A percentile compares a stretch with the other conserved stretches of the same genome.
Conservation (phyloP, 1,140 invertebrate genomes). For the Batillaria attramentaria region DNA sequence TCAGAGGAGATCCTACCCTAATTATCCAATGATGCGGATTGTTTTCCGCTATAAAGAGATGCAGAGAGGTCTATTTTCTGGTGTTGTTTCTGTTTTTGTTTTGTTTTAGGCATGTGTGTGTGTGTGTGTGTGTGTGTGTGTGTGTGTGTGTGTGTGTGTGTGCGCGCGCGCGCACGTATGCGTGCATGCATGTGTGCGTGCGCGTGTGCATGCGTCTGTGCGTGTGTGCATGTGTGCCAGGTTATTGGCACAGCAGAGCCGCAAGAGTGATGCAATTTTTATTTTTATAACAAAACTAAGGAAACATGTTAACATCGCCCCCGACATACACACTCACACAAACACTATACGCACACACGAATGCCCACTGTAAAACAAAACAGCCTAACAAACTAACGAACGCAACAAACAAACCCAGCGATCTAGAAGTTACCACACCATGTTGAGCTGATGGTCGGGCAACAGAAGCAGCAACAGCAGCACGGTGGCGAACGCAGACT, state of each 20-base stretch:
- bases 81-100: background rate
- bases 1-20: too few relatives aligned
- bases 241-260: too few relatives aligned
- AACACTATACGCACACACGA: background rate
- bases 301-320: too few relatives aligned
- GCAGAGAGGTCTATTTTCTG: background rate
- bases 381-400: background rate
- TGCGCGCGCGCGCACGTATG: too few relatives aligned
- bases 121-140: slow-evolving; percentile 15
- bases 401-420: background rate
- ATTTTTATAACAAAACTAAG: too few relatives aligned
- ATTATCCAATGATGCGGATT: too few relatives aligned
- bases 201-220: background rate
- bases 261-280: too few relatives aligned
- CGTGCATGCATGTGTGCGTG: too few relatives aligned
- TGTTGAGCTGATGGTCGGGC: slow-evolving; percentile 25
- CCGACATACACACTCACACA: background rate
- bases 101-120: background rate
- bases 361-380: background rate
- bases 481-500: slow-evolving; percentile 38
- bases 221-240: too few relatives aligned
- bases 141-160: background rate
- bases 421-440: background rate
- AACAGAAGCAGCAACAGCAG: slow-evolving; percentile 39
- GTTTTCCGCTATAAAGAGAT: too few relatives aligned